phyloP scores from a whole-genome alignment of 2,797 vertebrate species.

The Karalla daura region DNA sequence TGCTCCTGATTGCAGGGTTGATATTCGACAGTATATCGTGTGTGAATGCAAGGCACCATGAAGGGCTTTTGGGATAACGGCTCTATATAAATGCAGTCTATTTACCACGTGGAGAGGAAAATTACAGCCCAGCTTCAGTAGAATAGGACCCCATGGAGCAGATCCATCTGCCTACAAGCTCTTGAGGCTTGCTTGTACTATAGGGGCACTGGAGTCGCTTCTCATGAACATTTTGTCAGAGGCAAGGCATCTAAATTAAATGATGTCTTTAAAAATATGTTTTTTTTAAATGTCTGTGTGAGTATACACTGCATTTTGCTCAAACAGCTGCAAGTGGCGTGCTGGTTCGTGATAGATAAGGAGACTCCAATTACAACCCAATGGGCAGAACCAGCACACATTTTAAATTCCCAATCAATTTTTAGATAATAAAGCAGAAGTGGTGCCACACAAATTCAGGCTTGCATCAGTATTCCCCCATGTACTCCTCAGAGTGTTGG shows the following conservation, averaged over 20 bases:
- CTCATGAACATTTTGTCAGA: conserved; percentile 6
- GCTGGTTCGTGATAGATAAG: conserved; percentile 53
- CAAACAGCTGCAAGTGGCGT: background rate
- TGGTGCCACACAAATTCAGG: background rate
- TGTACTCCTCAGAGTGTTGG: conserved; percentile 2
- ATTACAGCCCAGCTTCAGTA: conserved; percentile 36
- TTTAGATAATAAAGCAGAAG: conserved; percentile 25
- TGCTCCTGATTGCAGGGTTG: background rate
- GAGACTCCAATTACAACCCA: background rate
- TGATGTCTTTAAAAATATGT: background rate
- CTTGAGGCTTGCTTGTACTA: conserved; percentile 19
- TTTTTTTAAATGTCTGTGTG: background rate
- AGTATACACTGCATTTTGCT: background rate
- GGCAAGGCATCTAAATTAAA: conserved; percentile 5
- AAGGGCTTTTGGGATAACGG: conserved; percentile 30
- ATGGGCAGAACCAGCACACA: conserved; percentile 9
- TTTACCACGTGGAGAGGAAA: conserved; percentile 54
- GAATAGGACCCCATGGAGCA: conserved; percentile 34
- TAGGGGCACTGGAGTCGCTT: background rate
- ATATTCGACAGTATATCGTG: background rate
- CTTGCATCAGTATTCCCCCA: conserved; percentile 24
- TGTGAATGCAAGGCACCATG: conserved; percentile 23
- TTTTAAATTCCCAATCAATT: conserved; percentile 12
- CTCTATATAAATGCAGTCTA: conserved; percentile 59
- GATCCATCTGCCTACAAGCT: conserved; percentile 40